These are phyloP conservation scores for Ashinkailepas kermadecensis DNA, from an alignment of 2,888 invertebrate genomes.

Conservation along the genomic window DNA sequence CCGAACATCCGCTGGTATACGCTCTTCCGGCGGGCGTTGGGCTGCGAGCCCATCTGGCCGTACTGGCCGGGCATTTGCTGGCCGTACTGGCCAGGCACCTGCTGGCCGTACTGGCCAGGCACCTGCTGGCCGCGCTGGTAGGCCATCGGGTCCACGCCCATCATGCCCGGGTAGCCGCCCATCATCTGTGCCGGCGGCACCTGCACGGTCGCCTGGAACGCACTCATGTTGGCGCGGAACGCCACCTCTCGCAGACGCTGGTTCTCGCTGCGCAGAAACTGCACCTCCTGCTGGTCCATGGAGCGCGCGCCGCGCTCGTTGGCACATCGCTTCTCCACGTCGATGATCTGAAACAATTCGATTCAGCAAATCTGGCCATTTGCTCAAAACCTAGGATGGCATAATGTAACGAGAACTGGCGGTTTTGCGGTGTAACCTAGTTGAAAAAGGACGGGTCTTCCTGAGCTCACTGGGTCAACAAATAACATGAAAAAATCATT, in stretches of 20 bases:
- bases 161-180: neutral
- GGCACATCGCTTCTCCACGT: constrained; percentile 12
- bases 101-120: too few species aligned
- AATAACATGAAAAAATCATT: too few species aligned
- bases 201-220: constrained; percentile 3
- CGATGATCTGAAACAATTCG: constrained; percentile 1
- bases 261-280: constrained; percentile 8
- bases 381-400: too few species aligned
- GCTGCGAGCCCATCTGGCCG: neutral
- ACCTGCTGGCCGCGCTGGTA: too few species aligned
- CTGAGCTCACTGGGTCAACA: too few species aligned
- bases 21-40: neutral
- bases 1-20: constrained; percentile 1
- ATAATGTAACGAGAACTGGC: too few species aligned
- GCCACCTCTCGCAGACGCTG: neutral
- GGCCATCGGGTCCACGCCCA: too few species aligned
- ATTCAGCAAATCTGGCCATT: too few species aligned
- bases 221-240: constrained; percentile 2
- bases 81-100: too few species aligned
- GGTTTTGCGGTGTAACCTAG: too few species aligned
- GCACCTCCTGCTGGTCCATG: constrained; percentile 21
- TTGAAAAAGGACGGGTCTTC: too few species aligned
- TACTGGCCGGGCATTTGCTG: neutral
- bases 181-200: neutral
- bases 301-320: constrained; percentile 8